Conservation (phyloP, 1,140 invertebrate genomes). For the Bursaphelenchus mucronatus region DNA sequence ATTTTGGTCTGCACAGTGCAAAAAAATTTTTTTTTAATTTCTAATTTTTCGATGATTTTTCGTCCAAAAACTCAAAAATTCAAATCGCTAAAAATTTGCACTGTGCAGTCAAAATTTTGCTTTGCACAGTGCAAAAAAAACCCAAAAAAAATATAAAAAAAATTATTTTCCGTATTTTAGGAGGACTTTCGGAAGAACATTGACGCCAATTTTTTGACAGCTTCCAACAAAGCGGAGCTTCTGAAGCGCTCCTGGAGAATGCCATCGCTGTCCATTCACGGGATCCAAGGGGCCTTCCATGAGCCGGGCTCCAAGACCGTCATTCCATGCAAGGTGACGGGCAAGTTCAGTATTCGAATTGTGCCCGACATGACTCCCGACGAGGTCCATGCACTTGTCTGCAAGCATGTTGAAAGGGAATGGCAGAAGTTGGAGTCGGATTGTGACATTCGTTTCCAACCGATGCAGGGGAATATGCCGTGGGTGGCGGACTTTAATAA, state of each 20-base stretch:
- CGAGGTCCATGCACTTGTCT: constrained; percentile 27
- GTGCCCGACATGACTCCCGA: constrained; percentile 66
- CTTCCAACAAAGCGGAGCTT: constrained; percentile 70
- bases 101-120: too few species aligned
- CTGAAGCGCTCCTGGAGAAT: constrained; percentile 54
- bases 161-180: constrained; percentile 37
- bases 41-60: background rate
- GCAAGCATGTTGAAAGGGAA: constrained; percentile 25
- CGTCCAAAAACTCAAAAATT: background rate
- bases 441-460: constrained; percentile 58
- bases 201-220: constrained; percentile 70
- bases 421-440: constrained; percentile 24
- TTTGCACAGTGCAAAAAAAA: too few species aligned
- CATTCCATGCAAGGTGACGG: constrained; percentile 64
- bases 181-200: constrained; percentile 73
- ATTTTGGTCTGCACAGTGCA: constrained; percentile 1
- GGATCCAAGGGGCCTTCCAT: constrained; percentile 83
- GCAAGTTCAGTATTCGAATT: constrained; percentile 65
- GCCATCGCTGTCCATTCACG: constrained; percentile 57
- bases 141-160: constrained; percentile 44
- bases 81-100: background rate
- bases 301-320: constrained; percentile 78
- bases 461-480: constrained; percentile 75
- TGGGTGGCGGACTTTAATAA: constrained; percentile 88
- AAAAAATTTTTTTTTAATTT: background rate